These are phyloP conservation scores for Nettapus auritus DNA, from an alignment of 2,113 vertebrate genomes.

Conservation along the genomic window DNA sequence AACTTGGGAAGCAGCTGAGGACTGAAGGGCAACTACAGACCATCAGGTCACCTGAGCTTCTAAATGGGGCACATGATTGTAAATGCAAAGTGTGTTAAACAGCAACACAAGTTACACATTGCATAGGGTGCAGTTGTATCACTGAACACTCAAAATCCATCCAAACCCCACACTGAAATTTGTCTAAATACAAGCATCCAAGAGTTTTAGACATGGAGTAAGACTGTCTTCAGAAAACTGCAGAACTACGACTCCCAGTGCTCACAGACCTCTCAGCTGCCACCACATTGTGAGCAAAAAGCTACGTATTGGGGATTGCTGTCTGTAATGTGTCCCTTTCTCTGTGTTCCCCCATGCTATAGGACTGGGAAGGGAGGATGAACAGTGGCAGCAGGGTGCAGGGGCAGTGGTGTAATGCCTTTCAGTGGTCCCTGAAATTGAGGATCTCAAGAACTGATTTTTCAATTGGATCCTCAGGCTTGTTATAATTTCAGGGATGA, in stretches of 20 bases:
- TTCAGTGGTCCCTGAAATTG: neutral
- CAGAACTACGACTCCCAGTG: neutral
- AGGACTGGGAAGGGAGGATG: neutral
- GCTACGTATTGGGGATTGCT: neutral
- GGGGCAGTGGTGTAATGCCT: neutral
- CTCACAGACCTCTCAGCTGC: neutral
- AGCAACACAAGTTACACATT: neutral
- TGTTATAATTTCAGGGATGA: slow-evolving; percentile 52
- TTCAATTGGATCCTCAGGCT: slow-evolving; percentile 26
- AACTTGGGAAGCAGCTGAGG: neutral
- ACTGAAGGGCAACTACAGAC: neutral
- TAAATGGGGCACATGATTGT: neutral
- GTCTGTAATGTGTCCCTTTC: neutral
- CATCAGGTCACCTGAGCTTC: neutral
- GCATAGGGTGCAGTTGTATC: neutral
- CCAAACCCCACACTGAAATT: neutral
- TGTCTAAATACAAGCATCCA: neutral
- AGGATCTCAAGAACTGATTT: slow-evolving; percentile 34
- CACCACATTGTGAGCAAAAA: neutral
- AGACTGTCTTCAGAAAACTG: neutral
- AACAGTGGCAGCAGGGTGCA: accelerated
- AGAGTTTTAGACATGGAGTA: neutral
- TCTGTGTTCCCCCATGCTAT: neutral
- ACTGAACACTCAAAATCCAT: neutral
- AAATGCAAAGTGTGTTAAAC: neutral